Conservation (phyloP, 1,140 invertebrate species). For the Ips typographus region DNA sequence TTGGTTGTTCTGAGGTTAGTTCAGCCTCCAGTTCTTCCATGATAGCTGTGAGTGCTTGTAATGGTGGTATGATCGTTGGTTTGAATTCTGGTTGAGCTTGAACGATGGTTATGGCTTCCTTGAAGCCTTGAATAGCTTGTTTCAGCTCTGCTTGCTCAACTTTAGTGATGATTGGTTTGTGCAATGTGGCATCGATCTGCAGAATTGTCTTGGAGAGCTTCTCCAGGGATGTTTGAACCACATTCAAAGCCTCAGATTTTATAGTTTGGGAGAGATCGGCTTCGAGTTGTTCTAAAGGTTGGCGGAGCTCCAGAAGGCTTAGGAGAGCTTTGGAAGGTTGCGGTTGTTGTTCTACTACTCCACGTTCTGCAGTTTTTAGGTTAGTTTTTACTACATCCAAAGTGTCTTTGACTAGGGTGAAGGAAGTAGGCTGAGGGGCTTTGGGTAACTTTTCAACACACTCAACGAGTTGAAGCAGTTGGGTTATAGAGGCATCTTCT, state of each 20-base stretch:
- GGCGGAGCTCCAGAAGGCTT: conserved; percentile 31
- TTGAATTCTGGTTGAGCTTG: conserved; percentile 3
- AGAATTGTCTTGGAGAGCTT: conserved; percentile 30
- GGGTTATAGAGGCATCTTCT: not conserved
- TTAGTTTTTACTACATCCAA: conserved; percentile 22
- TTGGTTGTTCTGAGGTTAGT: not conserved
- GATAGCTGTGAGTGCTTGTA: conserved; percentile 29
- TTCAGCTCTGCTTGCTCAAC: conserved; percentile 23
- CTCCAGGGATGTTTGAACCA: conserved; percentile 30
- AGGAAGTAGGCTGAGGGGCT: not conserved
- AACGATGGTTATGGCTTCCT: conserved; percentile 31
- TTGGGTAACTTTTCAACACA: not conserved
- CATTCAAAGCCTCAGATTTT: conserved; percentile 11
- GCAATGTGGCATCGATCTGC: conserved; percentile 19
- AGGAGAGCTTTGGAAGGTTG: conserved; percentile 31
- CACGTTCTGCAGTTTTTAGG: conserved; percentile 24
- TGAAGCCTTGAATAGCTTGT: conserved; percentile 33
- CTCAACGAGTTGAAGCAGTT: not conserved
- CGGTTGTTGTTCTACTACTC: conserved; percentile 28
- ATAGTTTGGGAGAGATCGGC: conserved; percentile 26
- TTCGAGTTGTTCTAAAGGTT: conserved; percentile 34
- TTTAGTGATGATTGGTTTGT: conserved; percentile 29
- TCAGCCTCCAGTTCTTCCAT: conserved; percentile 32
- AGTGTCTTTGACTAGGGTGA: not conserved
- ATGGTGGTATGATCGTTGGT: conserved; percentile 23